Evolutionary conservation across 2,113 vertebrate genomes (phyloP).

Genomic region (Ciconia stormi): DNA sequence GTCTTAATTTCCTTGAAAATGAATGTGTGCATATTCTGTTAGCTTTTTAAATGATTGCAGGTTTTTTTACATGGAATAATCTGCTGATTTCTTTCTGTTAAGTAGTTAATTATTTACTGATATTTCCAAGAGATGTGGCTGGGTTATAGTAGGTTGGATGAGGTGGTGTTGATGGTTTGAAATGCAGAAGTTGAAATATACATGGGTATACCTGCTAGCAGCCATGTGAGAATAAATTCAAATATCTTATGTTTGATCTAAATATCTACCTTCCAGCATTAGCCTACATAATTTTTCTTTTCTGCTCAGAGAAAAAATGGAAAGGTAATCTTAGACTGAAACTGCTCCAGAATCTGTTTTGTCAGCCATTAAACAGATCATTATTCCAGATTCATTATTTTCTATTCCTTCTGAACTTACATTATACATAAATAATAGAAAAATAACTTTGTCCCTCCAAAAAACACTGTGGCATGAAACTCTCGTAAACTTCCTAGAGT

Average conservation of each 20-base stretch:
- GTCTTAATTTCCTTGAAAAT: neutral
- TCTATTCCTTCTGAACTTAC: neutral
- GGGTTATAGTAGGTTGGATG: neutral
- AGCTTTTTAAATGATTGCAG: neutral
- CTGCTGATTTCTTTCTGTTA: neutral
- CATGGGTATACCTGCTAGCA: neutral
- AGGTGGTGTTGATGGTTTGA: neutral
- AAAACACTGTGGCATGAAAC: neutral
- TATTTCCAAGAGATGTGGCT: neutral
- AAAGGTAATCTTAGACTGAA: neutral
- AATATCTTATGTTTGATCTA: neutral
- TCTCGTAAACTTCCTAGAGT: neutral
- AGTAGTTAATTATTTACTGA: neutral
- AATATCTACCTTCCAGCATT: neutral
- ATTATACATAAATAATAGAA: neutral
- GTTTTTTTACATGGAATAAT: neutral
- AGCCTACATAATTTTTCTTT: neutral
- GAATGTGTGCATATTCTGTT: neutral
- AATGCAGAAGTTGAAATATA: neutral
- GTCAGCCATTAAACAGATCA: neutral
- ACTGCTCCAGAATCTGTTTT: neutral
- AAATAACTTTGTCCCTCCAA: neutral
- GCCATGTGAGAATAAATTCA: neutral
- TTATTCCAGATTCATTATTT: constrained; percentile 17
- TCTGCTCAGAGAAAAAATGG: neutral